Evolutionary conservation across 2,113 vertebrate species (phyloP).

Genomic region (Apteryx owenii): DNA sequence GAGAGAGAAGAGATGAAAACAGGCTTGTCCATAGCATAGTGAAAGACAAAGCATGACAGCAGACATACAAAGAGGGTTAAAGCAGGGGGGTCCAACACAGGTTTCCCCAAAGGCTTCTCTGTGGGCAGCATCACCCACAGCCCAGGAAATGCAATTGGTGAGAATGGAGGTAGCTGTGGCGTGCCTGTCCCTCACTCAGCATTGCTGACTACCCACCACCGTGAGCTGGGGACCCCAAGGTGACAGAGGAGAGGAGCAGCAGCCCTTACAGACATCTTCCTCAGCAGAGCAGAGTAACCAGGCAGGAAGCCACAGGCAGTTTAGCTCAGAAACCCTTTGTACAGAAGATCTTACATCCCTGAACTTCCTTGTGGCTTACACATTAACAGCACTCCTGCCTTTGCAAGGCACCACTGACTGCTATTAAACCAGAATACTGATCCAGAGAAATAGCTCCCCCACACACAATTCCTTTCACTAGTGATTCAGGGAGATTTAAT

Average conservation of each 20-base stretch:
- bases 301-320: background rate
- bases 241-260: background rate
- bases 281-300: background rate
- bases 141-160: background rate
- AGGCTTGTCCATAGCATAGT: background rate
- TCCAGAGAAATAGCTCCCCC: background rate
- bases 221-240: background rate
- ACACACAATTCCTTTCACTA: background rate
- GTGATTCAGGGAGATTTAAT: background rate
- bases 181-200: background rate
- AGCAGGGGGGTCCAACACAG: background rate
- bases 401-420: background rate
- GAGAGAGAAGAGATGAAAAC: background rate
- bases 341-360: background rate
- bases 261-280: conserved; percentile 51
- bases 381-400: background rate
- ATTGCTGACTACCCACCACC: background rate
- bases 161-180: background rate
- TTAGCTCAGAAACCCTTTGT: background rate
- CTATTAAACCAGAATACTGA: background rate
- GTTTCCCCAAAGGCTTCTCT: background rate
- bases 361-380: conserved; percentile 20
- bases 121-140: background rate
- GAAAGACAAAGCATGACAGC: background rate
- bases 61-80: background rate